Evolutionary conservation across 2,888 invertebrate genomes (phyloP), one percentile per base, ranked within the genome.

Genomic region (Diploptera punctata): DNA sequence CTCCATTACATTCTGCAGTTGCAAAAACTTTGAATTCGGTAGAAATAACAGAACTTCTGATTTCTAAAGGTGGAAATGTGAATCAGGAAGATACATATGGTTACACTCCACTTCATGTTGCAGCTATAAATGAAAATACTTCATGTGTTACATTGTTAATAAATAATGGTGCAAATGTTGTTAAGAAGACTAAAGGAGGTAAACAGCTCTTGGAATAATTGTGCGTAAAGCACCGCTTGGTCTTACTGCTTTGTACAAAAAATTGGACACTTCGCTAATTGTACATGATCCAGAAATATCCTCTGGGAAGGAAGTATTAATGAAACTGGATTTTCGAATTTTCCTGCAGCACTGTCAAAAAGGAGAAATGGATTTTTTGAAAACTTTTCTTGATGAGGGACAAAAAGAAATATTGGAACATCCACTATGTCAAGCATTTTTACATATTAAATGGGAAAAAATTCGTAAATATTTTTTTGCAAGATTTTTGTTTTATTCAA

Each of bases 1-100:
- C 84, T 0, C 82, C 85, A 0, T 76, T 85, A 4, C 85, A 85
- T 74, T 82, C 94, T 0, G 93, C 94, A 1, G 89, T 95, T 16
- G 92, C 93, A n/a, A 92, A 93, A 82, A 92, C 93, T 0, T 89
- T 93, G 72, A 86, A 91, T 72, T 92, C 93, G 2, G 75, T 78
- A 7, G 81, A 81, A 16, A 74, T 82, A 0, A 80, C 82, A 1
- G 80, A 82, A n/a, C 68, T 80, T 2, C 72, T 83, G 9, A 68
- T 81, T 7, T 80, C 80, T 9, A 77, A 79, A 68, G 81, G 81
- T 1, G 83, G 82, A 0, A 73, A 79, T 54, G 79, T 82, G 9
- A 84, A 83, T 71, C 80, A 80, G 0, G 80, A 79, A 16, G 84
- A 84, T 74, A 80, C 79, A 24, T 80, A 81, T 44, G 84, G 83